Evolutionary conservation across 2,797 vertebrate species (phyloP).

Genomic region (Knipowitschia caucasica): DNA sequence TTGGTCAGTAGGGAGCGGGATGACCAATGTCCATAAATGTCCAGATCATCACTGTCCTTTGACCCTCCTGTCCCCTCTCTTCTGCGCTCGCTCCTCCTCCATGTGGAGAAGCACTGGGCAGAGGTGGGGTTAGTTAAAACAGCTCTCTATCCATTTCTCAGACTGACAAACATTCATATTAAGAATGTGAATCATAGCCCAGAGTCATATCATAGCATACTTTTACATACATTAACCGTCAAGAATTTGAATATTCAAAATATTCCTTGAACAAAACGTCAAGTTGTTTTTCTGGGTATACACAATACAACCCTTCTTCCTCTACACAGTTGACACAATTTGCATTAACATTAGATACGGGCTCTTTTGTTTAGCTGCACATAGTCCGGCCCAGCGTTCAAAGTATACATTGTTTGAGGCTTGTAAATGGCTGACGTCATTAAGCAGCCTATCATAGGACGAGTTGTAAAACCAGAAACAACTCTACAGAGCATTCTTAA

Average conservation of each 20-base stretch:
- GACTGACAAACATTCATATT: too few species aligned
- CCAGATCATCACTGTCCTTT: too few species aligned
- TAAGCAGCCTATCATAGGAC: constrained; percentile 1
- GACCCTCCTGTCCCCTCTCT: too few species aligned
- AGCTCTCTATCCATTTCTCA: too few species aligned
- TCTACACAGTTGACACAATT: neutral
- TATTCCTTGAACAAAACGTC: neutral
- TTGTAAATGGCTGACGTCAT: neutral
- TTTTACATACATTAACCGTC: neutral
- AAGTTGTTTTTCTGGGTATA: neutral
- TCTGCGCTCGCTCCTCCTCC: too few species aligned
- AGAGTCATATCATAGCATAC: too few species aligned
- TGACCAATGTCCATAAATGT: too few species aligned
- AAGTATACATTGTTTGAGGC: constrained; percentile 13
- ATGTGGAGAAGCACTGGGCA: too few species aligned
- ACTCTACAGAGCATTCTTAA: neutral
- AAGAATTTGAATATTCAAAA: neutral
- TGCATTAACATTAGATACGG: neutral
- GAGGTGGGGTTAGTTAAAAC: too few species aligned
- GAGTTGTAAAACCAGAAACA: constrained; percentile 2
- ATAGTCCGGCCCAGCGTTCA: constrained; percentile 8
- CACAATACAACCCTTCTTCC: neutral
- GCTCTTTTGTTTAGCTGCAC: neutral
- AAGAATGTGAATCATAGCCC: too few species aligned
- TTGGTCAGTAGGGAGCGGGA: too few species aligned